Percentiles rank a stretch among this genome's conserved stretches.
Evolutionary conservation across 1,140 invertebrate genomes (phyloP).

Genomic region (Drosophila carrolli): DNA sequence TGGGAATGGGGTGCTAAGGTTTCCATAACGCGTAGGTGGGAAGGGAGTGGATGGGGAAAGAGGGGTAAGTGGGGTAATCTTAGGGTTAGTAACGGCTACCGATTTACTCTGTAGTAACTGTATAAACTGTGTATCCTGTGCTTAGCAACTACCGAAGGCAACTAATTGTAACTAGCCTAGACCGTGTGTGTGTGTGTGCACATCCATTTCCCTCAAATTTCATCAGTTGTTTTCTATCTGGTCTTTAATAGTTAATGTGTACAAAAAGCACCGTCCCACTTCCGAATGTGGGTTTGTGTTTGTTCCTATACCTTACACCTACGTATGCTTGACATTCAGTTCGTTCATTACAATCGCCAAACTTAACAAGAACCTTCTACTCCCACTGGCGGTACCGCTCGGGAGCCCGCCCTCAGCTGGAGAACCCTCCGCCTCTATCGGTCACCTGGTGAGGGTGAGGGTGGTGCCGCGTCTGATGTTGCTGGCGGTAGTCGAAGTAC

Average conservation of each 20-base stretch:
- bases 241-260: conserved; percentile 22
- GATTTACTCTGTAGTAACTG: conserved; percentile 44
- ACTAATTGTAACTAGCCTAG: conserved; percentile 53
- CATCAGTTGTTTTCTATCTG: not conserved
- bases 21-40: not conserved
- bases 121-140: conserved; percentile 55
- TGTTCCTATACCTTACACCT: conserved; percentile 23
- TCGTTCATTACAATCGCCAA: not conserved
- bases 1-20: not conserved
- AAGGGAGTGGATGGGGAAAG: not conserved
- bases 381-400: conserved; percentile 2
- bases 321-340: conserved; percentile 9
- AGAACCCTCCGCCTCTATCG: conserved; percentile 15
- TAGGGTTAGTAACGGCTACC: conserved; percentile 15
- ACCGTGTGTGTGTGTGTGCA: conserved; percentile 24
- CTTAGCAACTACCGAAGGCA: conserved; percentile 53
- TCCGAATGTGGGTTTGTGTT: conserved; percentile 10
- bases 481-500: conserved; percentile 78
- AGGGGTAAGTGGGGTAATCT: no score
- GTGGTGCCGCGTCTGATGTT: conserved; percentile 10
- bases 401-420: conserved; percentile 22
- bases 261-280: conserved; percentile 24
- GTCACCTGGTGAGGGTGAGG: conserved; percentile 6
- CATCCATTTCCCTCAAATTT: not conserved
- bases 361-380: conserved; percentile 26